A percentile compares a stretch with the other conserved stretches of the same genome.
Evolutionary conservation across 2,797 vertebrate genomes (phyloP).

Genomic region (Falco cherrug): DNA sequence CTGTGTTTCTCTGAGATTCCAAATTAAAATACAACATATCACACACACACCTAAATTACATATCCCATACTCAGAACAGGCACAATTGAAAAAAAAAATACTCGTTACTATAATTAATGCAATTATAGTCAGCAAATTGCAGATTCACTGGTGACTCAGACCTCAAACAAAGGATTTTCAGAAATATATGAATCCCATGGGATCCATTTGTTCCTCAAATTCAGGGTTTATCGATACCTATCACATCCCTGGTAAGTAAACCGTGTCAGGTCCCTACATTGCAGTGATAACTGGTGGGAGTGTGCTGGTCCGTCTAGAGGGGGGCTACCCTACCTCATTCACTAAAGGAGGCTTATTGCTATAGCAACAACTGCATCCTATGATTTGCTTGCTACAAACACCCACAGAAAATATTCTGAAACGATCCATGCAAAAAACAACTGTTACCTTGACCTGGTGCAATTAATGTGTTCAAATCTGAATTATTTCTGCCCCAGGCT

Average conservation of each 20-base stretch:
- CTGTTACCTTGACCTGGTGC: background rate
- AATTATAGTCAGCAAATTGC: slow-evolving; percentile 29
- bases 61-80: background rate
- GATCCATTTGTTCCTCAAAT: slow-evolving; percentile 6
- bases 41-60: background rate
- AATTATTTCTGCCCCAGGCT: background rate
- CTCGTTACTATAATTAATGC: slow-evolving; percentile 4
- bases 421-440: slow-evolving; percentile 5
- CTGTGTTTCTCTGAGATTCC: background rate
- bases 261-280: background rate
- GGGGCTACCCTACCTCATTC: slow-evolving; percentile 24
- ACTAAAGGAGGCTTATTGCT: slow-evolving; percentile 57
- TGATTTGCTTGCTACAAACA: slow-evolving; percentile 26
- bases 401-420: background rate
- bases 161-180: slow-evolving; percentile 21
- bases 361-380: slow-evolving; percentile 66
- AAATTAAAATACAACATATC: background rate
- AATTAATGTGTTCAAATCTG: background rate
- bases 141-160: background rate
- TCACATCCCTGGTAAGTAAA: slow-evolving; percentile 4
- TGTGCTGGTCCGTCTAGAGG: background rate
- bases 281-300: slow-evolving; percentile 18
- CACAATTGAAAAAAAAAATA: background rate
- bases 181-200: background rate
- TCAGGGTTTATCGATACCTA: background rate